Conservation (phyloP, 2,797 vertebrate genomes). For the Amniataba percoides region DNA sequence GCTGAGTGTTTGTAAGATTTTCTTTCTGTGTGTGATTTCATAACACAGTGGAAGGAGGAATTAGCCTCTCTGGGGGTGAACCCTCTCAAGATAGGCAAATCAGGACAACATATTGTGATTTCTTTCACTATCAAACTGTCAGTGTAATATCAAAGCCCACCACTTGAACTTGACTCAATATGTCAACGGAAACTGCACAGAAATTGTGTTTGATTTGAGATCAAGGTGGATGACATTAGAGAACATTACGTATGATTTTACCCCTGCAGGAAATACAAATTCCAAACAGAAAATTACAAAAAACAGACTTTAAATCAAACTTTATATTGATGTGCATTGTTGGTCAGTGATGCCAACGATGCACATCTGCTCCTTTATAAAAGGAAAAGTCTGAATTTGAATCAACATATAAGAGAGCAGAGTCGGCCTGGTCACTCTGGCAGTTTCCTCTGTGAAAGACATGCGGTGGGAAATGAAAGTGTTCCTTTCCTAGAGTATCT, state of each 20-base stretch:
- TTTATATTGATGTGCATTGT: neutral
- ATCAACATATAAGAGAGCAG: neutral
- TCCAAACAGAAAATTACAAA: neutral
- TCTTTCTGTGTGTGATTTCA: neutral
- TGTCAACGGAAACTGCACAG: too few relatives aligned
- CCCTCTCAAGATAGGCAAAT: neutral
- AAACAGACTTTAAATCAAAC: neutral
- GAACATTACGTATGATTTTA: neutral
- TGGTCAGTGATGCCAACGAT: neutral
- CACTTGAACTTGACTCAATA: neutral
- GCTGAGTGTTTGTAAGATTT: constrained; percentile 8
- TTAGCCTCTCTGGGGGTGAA: neutral
- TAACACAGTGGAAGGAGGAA: neutral
- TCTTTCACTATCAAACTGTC: neutral
- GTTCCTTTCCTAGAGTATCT: constrained; percentile 29
- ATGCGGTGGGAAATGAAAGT: constrained; percentile 25
- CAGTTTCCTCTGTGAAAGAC: constrained; percentile 1
- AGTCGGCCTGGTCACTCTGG: constrained; percentile 8
- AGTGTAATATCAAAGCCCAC: neutral
- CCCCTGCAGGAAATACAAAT: neutral
- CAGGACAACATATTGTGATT: neutral
- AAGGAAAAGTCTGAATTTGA: neutral
- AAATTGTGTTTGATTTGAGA: too few relatives aligned
- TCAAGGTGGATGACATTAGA: too few relatives aligned
- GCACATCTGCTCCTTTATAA: neutral